phyloP scores from a whole-genome alignment of 2,113 vertebrate species.

The Pimephales promelas region DNA sequence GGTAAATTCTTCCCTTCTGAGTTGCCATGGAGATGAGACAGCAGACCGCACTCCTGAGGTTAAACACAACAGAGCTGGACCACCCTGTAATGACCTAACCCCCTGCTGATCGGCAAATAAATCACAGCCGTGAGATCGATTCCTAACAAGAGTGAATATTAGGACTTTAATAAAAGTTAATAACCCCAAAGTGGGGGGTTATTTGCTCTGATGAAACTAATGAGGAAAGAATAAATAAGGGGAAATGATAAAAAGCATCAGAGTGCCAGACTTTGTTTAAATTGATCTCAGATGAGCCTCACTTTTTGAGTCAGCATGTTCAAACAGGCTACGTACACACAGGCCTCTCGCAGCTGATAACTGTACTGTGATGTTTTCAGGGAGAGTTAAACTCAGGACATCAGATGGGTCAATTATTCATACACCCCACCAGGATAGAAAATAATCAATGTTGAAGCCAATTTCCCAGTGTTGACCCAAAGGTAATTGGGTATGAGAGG shows the following conservation, averaged over 20 bases:
- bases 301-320: constrained; percentile 23
- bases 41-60: constrained; percentile 23
- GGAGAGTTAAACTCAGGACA: constrained; percentile 28
- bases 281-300: not conserved
- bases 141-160: constrained; percentile 9
- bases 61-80: constrained; percentile 39
- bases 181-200: constrained; percentile 2
- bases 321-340: not conserved
- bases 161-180: constrained; percentile 3
- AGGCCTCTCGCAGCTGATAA: constrained; percentile 3
- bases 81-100: constrained; percentile 36
- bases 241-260: constrained; percentile 14
- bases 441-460: constrained; percentile 58
- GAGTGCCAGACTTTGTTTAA: constrained; percentile 10
- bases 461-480: constrained; percentile 56
- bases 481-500: constrained; percentile 60
- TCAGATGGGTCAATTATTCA: constrained; percentile 55
- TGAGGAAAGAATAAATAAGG: not conserved
- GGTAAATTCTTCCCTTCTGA: constrained; percentile 16
- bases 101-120: constrained; percentile 43
- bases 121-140: constrained; percentile 33
- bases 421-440: constrained; percentile 48
- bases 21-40: constrained; percentile 43
- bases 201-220: constrained; percentile 26
- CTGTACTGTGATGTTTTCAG: constrained; percentile 28